phyloP scores from a whole-genome alignment of 2,113 vertebrate genomes.

The Hemichromis elongatus region DNA sequence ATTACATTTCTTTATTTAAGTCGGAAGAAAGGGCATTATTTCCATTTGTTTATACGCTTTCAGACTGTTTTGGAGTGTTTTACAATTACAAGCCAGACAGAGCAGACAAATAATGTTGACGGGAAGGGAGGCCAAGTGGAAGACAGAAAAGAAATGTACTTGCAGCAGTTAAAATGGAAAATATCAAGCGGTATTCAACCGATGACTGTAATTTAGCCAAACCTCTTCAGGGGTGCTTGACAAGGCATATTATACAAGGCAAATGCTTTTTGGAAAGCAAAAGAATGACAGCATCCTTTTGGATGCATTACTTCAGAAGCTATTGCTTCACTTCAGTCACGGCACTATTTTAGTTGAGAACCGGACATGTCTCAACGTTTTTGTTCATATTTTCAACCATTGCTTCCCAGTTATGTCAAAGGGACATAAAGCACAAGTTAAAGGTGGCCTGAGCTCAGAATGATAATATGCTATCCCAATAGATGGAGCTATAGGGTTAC shows the following conservation, averaged over 20 bases:
- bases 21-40: slow-evolving; percentile 5
- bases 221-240: slow-evolving; percentile 48
- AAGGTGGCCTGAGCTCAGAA: background rate
- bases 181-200: slow-evolving; percentile 53
- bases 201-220: slow-evolving; percentile 61
- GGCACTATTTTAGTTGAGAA: background rate
- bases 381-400: background rate
- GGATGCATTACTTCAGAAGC: background rate
- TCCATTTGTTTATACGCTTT: slow-evolving; percentile 47
- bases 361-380: background rate
- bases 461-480: background rate
- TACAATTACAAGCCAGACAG: slow-evolving; percentile 56
- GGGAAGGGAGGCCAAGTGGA: slow-evolving; percentile 48
- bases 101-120: slow-evolving; percentile 54
- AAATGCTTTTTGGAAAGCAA: slow-evolving; percentile 15
- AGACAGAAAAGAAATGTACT: slow-evolving; percentile 47
- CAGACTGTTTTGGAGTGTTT: slow-evolving; percentile 47
- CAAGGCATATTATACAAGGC: slow-evolving; percentile 40
- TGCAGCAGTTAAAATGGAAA: slow-evolving; percentile 44
- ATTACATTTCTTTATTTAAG: slow-evolving; percentile 20
- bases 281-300: slow-evolving; percentile 20
- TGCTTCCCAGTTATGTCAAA: background rate
- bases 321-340: background rate
- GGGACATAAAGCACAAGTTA: background rate
- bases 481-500: background rate